Base-by-base conservation (phyloP, 2,113 vertebrate species). In the Crotophaga sulcirostris region DNA sequence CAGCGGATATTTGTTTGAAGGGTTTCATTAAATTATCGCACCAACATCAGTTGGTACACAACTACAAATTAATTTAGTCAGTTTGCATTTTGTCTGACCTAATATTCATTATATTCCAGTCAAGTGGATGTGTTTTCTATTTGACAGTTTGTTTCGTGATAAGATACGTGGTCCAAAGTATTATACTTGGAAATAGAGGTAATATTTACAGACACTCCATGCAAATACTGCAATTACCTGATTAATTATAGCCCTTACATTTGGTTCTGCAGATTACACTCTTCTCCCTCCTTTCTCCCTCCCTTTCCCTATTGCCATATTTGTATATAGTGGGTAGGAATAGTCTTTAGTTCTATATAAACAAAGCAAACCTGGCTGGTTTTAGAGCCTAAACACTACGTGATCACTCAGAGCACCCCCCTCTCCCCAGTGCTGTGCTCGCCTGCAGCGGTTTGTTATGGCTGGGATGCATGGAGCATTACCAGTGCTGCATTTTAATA, bases 201-300 rank as follows among this genome's bases (percentile, higher is more conserved):
- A 73, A 70, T 80, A 92, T 88, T 94, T 95, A 74, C 85, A 93
- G 52, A 73, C 72, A 80, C 64, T 90, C 92, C 90, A 84, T 1
- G 23, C 83, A 96, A 97, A 96, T 93, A 95, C 92, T 97, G 96
- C 94, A 97, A 96, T 97, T 97, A 96, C 85, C 93, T 92, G 90
- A 96, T 96, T 96, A 97, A 96, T 96, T 96, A 84, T 51, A 88
- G 93, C 69, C 93, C 80, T 90, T 94, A 40, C 29, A 45, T 76
- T 94, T 82, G 69, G 69, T 52, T 91, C 84, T 78, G 92, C 64
- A 68, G 93, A 95, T 95, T 87, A 84, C 34, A 42, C 77, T 84
- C 86, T 81, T 59, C 89, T n/a, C 73, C 94, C 51, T 81, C 68
- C 64, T 51, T 83, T 55, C 44, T 55, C 16, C 49, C 44, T 28